phyloP scores from a whole-genome alignment of 2,888 invertebrate genomes.

The Scotopteryx bipunctaria region DNA sequence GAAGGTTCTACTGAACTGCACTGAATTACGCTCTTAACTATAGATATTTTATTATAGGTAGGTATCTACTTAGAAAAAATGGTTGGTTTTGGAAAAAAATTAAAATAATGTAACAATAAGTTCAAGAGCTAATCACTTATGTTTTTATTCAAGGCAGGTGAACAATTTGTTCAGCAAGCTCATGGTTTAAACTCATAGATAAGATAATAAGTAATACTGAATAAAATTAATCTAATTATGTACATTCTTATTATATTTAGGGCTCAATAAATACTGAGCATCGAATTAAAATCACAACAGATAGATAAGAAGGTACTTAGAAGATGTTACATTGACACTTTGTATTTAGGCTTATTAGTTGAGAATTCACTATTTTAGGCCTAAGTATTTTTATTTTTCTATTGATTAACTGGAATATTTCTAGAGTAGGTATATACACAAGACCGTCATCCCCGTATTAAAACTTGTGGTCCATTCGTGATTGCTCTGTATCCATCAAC shows the following conservation, averaged over 20 bases:
- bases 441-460: conserved; percentile 40
- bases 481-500: conserved; percentile 73
- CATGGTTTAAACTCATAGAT: conserved; percentile 34
- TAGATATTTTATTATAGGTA: too few species aligned
- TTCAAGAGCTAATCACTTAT: conserved; percentile 16
- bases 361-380: conserved; percentile 27
- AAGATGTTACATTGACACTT: conserved; percentile 44
- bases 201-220: conserved; percentile 48
- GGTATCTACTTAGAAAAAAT: too few species aligned
- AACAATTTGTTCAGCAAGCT: conserved; percentile 80
- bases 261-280: conserved; percentile 67
- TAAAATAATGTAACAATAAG: too few species aligned
- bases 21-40: too few species aligned
- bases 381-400: conserved; percentile 14
- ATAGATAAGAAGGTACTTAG: conserved; percentile 47
- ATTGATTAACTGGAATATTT: not conserved
- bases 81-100: too few species aligned
- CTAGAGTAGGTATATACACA: not conserved
- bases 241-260: conserved; percentile 45
- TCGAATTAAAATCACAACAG: conserved; percentile 66
- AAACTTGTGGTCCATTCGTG: conserved; percentile 69
- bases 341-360: conserved; percentile 30
- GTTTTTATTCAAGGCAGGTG: conserved; percentile 69
- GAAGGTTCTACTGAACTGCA: too few species aligned
- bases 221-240: conserved; percentile 62